Evolutionary conservation across 2,113 vertebrate species (phyloP).

Genomic region (Eptesicus fuscus): DNA sequence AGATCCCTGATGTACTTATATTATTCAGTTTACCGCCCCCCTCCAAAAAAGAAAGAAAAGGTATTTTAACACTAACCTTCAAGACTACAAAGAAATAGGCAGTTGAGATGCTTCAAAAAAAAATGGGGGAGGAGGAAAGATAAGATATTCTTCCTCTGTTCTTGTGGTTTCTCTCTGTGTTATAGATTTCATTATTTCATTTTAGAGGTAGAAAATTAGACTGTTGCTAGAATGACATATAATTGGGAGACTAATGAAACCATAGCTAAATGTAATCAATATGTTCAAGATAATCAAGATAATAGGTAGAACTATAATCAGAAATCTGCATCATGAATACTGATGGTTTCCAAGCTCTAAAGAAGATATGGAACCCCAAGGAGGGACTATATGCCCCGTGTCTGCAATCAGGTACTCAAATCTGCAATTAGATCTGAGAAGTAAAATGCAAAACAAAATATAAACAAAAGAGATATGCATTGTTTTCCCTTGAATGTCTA

Average conservation of each 20-base stretch:
- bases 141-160: background rate
- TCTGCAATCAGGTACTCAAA: background rate
- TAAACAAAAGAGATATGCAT: background rate
- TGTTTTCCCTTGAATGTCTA: background rate
- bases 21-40: background rate
- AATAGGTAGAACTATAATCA: background rate
- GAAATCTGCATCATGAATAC: background rate
- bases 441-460: background rate
- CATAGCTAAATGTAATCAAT: conserved; percentile 26
- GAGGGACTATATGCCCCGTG: background rate
- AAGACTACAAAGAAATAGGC: background rate
- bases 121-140: background rate
- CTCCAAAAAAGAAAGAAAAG: too few species aligned
- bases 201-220: conserved; percentile 38
- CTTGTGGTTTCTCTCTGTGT: background rate
- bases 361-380: background rate
- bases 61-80: background rate
- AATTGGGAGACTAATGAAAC: conserved; percentile 28
- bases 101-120: background rate
- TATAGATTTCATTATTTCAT: conserved; percentile 9
- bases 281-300: conserved; percentile 9
- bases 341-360: background rate
- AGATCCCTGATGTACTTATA: background rate
- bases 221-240: background rate
- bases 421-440: background rate